These are phyloP conservation scores for Pachypeltis micranthus DNA, from an alignment of 1,140 invertebrate genomes.

Conservation along the genomic window DNA sequence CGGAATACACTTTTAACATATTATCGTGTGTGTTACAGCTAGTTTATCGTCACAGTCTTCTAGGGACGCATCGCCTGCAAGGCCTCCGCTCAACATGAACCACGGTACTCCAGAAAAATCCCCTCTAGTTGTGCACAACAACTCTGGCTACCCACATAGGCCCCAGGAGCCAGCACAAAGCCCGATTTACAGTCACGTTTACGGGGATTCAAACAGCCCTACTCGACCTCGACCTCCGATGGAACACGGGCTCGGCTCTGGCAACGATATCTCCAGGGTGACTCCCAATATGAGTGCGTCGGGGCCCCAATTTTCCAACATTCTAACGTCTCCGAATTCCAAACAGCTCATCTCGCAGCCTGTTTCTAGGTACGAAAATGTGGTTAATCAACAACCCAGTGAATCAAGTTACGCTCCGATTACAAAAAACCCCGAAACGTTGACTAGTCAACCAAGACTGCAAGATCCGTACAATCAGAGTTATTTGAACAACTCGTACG, in stretches of 20 bases:
- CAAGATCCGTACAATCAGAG: background rate
- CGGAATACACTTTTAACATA: too few relatives aligned
- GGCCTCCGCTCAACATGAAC: slow-evolving; percentile 7
- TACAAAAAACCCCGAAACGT: background rate
- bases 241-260: background rate
- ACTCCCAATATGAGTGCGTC: too few relatives aligned
- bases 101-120: slow-evolving; percentile 18
- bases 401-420: background rate
- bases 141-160: background rate
- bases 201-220: background rate
- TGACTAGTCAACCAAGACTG: background rate
- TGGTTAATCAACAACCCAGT: background rate
- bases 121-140: background rate
- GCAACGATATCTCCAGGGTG: background rate
- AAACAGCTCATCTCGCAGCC: background rate
- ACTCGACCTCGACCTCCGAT: background rate
- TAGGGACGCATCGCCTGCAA: slow-evolving; percentile 26
- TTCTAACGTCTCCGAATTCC: background rate
- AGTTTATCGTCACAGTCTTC: slow-evolving; percentile 30
- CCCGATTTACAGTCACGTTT: background rate
- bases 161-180: background rate
- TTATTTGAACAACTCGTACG: background rate
- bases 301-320: too few relatives aligned
- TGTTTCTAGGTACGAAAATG: background rate
- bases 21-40: slow-evolving; percentile 21